phyloP scores from a whole-genome alignment of 2,888 invertebrate genomes.

The Lydus trimaculatus region DNA sequence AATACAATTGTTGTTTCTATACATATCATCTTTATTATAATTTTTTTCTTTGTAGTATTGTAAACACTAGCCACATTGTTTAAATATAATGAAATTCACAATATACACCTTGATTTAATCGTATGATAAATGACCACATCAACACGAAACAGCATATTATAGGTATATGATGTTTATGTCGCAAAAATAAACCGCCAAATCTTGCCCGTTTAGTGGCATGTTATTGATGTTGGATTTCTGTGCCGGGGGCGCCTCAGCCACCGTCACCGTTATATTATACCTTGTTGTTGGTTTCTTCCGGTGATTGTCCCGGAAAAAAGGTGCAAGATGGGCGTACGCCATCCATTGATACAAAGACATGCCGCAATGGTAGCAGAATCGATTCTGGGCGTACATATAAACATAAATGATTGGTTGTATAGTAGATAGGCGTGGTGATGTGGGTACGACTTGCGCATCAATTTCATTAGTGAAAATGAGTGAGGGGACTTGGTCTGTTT shows the following conservation, averaged over 20 bases:
- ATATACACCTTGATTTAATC: background rate
- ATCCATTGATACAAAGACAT: conserved; percentile 21
- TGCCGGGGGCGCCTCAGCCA: conserved; percentile 9
- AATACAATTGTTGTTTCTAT: too few relatives aligned
- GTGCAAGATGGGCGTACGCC: conserved; percentile 42
- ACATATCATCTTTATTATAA: too few relatives aligned
- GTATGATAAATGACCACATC: background rate
- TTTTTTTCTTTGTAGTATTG: background rate
- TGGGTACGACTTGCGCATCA: conserved; percentile 41
- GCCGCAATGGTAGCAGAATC: conserved; percentile 39
- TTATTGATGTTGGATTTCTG: background rate
- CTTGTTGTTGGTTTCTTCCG: conserved; percentile 38
- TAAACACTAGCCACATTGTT: conserved; percentile 1
- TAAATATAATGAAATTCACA: background rate
- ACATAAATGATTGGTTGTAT: conserved; percentile 38
- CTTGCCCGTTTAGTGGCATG: conserved; percentile 9
- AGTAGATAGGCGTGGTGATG: conserved; percentile 38
- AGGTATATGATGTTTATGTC: conserved; percentile 51
- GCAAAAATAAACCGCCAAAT: conserved; percentile 54
- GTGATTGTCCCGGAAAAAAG: conserved; percentile 39
- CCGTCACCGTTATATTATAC: conserved; percentile 19
- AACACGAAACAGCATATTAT: conserved; percentile 20
- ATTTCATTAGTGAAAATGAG: conserved; percentile 26
- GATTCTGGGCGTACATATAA: conserved; percentile 41
- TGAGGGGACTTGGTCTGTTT: conserved; percentile 55